Percentiles rank a stretch among this genome's conserved stretches.
Conservation (phyloP, 2,888 invertebrate species). For the Micoletzkya japonica region DNA sequence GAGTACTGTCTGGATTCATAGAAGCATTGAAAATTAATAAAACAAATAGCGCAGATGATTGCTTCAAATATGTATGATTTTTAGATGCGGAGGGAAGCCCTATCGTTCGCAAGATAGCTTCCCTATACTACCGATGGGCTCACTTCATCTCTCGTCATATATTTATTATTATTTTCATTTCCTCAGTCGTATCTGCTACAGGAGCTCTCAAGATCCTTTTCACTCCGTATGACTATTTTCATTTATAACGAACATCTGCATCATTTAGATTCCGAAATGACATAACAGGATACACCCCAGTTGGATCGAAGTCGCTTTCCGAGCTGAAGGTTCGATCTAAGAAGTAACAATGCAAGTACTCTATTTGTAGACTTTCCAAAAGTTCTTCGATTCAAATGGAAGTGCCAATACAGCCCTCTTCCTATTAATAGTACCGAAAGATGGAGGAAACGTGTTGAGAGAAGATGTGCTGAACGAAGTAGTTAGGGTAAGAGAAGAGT, state of each 20-base stretch:
- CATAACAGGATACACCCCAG: slow-evolving; percentile 59
- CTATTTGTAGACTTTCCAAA: slow-evolving; percentile 32
- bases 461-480: slow-evolving; percentile 47
- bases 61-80: too few relatives aligned
- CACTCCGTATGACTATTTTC: slow-evolving; percentile 40
- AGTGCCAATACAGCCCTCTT: slow-evolving; percentile 51
- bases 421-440: slow-evolving; percentile 48
- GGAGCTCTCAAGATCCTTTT: slow-evolving; percentile 49
- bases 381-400: slow-evolving; percentile 42
- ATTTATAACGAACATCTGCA: slow-evolving; percentile 34
- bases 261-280: slow-evolving; percentile 42
- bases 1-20: too few relatives aligned
- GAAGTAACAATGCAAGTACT: slow-evolving; percentile 1
- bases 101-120: slow-evolving; percentile 41
- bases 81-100: slow-evolving; percentile 34
- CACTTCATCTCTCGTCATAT: slow-evolving; percentile 51
- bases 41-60: too few relatives aligned
- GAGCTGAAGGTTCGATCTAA: slow-evolving; percentile 37
- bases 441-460: slow-evolving; percentile 42
- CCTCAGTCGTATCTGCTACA: slow-evolving; percentile 46
- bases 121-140: slow-evolving; percentile 47
- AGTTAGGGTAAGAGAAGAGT: slow-evolving; percentile 31
- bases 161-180: slow-evolving; percentile 47
- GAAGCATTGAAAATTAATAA: too few relatives aligned
- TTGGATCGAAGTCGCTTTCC: slow-evolving; percentile 48